Evolutionary conservation across 23 tunicate species (phyloP), one percentile per base, ranked within the genome.

Genomic region (Aplidium turbinatum): DNA sequence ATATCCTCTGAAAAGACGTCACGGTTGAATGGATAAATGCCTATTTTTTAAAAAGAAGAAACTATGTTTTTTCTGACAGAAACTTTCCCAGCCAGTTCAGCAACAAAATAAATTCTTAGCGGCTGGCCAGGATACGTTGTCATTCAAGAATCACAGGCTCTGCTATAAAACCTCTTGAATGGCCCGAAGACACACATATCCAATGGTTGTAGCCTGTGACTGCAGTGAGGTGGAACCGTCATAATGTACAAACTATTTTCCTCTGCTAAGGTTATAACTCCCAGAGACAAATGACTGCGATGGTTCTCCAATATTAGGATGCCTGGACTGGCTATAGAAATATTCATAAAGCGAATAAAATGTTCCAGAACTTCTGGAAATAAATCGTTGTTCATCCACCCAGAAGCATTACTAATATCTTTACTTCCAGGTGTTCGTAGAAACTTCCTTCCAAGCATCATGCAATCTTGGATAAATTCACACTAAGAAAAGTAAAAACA

Each of bases 181-280:
- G 77, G 77, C 21, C 77, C 82, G 67, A 57, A 77, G 22, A 77
- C 58, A 6, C 77, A 23, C 6, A 77, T 58, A 40, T 77, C 58
- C 26, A 77, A 38, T 21, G 82, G 77, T 32, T 68, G 82, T 1
- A 77, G 48, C 54, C 80, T 58, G 23, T 75, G 80, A 33, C 80
- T 75, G 75, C 80, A 75, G 29, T 75, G 80, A 18, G 82, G 82
- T 24, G 82, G 82, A 77, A 68, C 67, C 3, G 82, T 77, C 4
- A 77, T 33, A 23, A 77, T 35, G 29, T n/a, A 24, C 40, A 78
- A 27, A 3, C 78, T 47, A 68, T 68, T 48, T 46, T 68, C 34
- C 3, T 29, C 31, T 27, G 84, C 72, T 3, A 35, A 23, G 3
- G 20, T 26, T 3, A 65, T 65, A 21, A 65, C 72, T 35, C 38